A percentile compares a stretch with the other conserved stretches of the same genome.
phyloP scores from a whole-genome alignment of 2,888 invertebrate species.

The Apodemia hepburni region DNA sequence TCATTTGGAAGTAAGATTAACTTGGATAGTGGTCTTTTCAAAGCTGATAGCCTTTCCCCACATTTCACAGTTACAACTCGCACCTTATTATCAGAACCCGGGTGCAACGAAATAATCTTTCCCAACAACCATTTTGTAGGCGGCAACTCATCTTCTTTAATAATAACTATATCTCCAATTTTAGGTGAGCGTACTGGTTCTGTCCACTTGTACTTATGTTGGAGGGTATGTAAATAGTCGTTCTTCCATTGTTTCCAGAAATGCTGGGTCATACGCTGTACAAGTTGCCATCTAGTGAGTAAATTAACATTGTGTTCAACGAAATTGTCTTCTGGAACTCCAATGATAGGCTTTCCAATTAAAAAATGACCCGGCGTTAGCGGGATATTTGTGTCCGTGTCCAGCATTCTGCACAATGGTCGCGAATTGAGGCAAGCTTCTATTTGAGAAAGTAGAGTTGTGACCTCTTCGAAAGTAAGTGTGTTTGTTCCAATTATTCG shows the following conservation, averaged over 20 bases:
- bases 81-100: background rate
- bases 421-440: constrained; percentile 17
- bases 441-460: constrained; percentile 13
- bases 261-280: background rate
- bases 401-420: background rate
- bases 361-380: too few relatives aligned
- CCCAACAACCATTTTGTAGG: background rate
- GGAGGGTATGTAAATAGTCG: background rate
- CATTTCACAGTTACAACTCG: background rate
- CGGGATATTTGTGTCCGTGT: background rate
- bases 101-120: background rate
- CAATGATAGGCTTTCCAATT: background rate
- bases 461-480: constrained; percentile 20
- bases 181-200: too few relatives aligned
- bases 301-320: background rate
- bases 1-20: background rate
- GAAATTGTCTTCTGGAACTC: background rate
- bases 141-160: too few relatives aligned
- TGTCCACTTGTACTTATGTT: too few relatives aligned
- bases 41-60: background rate
- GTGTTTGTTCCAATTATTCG: constrained; percentile 16
- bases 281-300: background rate
- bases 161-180: too few relatives aligned
- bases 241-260: constrained; percentile 1
- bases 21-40: background rate